Evolutionary conservation across 2,888 invertebrate genomes (phyloP).

Genomic region (Xanthorhoe designata): DNA sequence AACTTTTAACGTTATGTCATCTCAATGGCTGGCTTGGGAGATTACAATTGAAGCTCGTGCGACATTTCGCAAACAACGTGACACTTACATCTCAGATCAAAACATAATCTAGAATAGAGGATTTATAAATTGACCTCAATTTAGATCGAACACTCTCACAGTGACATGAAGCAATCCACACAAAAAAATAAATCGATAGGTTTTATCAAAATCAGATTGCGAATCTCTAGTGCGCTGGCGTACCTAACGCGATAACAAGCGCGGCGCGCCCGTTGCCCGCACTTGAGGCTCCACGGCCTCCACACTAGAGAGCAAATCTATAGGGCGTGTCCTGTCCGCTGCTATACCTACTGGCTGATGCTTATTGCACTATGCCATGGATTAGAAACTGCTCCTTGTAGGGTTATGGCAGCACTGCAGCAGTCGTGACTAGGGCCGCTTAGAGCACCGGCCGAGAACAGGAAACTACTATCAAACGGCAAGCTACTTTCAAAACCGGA

Average conservation of each 20-base stretch:
- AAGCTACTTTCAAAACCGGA: slow-evolving; percentile 38
- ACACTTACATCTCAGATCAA: neutral
- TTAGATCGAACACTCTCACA: neutral
- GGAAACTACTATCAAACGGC: slow-evolving; percentile 10
- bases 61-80: neutral
- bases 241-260: slow-evolving; percentile 1
- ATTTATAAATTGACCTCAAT: neutral
- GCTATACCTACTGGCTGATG: neutral
- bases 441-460: slow-evolving; percentile 18
- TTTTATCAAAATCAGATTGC: slow-evolving; percentile 32
- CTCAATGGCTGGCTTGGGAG: slow-evolving; percentile 9
- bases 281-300: neutral
- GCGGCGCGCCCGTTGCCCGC: neutral
- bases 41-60: neutral
- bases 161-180: neutral
- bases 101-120: neutral
- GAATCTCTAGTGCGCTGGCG: slow-evolving; percentile 22
- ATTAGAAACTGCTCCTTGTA: slow-evolving; percentile 31
- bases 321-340: neutral
- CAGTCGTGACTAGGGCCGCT: slow-evolving; percentile 31
- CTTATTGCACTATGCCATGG: neutral
- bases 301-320: neutral
- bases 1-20: slow-evolving; percentile 26
- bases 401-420: slow-evolving; percentile 32
- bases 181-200: slow-evolving; percentile 28